A percentile compares a stretch with the other conserved stretches of the same genome.
These are phyloP conservation scores for Phoxinus dragarum DNA, from an alignment of 2,797 vertebrate species.

Conservation along the genomic window DNA sequence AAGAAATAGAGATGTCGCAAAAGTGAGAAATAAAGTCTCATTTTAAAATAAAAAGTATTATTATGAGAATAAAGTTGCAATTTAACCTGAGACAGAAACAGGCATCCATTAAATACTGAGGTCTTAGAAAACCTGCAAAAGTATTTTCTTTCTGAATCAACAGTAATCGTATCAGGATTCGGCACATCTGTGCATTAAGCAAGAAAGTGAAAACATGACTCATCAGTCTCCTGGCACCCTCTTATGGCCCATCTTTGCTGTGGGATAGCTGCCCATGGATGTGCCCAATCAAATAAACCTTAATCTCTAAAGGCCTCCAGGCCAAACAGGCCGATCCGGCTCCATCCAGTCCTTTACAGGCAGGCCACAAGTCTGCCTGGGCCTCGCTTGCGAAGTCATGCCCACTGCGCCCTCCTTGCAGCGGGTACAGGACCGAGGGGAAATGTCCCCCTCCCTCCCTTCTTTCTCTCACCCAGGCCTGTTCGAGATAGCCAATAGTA, in stretches of 20 bases:
- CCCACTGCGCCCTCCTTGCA: constrained; percentile 47
- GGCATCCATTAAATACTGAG: neutral
- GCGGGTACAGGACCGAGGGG: constrained; percentile 48
- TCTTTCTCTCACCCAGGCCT: constrained; percentile 57
- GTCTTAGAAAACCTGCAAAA: constrained; percentile 20
- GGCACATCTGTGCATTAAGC: constrained; percentile 28
- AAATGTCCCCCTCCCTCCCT: constrained; percentile 67
- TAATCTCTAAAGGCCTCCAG: constrained; percentile 51
- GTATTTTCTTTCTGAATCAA: constrained; percentile 19
- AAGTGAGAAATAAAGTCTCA: neutral
- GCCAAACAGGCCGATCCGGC: constrained; percentile 30
- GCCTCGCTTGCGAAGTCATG: constrained; percentile 45
- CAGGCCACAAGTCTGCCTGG: constrained; percentile 53
- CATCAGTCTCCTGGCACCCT: constrained; percentile 52
- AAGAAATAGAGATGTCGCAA: neutral
- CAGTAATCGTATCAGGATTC: constrained; percentile 4
- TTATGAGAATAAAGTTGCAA: neutral
- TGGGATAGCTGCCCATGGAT: constrained; percentile 44
- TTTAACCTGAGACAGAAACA: neutral
- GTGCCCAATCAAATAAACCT: constrained; percentile 54
- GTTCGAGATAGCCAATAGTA: constrained; percentile 70
- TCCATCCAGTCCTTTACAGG: constrained; percentile 46
- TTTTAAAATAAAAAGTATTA: constrained; percentile 4
- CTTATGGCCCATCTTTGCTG: constrained; percentile 47
- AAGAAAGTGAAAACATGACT: constrained; percentile 55